Evolutionary conservation across 2,113 vertebrate genomes (phyloP), one percentile per base, ranked within the genome.

Genomic region (Octodon degus): DNA sequence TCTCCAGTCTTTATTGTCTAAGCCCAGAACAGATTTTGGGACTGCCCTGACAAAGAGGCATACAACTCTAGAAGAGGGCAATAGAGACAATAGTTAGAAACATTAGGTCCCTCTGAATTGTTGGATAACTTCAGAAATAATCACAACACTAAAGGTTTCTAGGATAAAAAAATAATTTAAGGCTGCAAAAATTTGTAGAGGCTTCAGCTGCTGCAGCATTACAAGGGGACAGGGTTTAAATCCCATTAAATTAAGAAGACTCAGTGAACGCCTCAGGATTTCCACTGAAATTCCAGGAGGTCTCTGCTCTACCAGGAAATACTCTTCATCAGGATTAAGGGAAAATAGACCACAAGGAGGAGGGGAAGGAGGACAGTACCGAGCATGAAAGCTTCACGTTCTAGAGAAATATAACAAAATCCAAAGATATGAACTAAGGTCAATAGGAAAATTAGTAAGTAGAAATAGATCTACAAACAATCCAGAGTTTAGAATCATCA

Each of bases 361-460:
- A 47, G 37, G 4, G 11, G 9, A 6, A 34, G 10, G 30, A 53
- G 43, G 6, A 7, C 22, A 76, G 27, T 27, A 50, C 13, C 32
- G 43, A 50, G 43, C 25, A 77, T 32, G 30, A 79, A 79, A 50
- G 17, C 14, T 50, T 79, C 16, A 79, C 32, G 30, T 20, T 80
- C 89, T 74, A 93, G 80, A 89, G 65, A 96, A 96, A 85, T 79
- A 58, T 8, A 94, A 86, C 17, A 89, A 68, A 94, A 82, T 27
- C 4, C 40, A 80, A 65, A 83, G 47, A 76, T 58, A n/a, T 63
- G 20, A 82, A 80, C 24, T 17, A 76, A 74, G 27, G 50, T 77
- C 24, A 62, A 89, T 0, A 88, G 50, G 62, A 95, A 88, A 74
- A 50, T 30, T 13, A 83, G 34, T 43, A 47, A 81, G 47, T 20